Evolutionary conservation across 1,140 invertebrate genomes (phyloP), one percentile per base, ranked within the genome.

Genomic region (Eufriesea mexicana): DNA sequence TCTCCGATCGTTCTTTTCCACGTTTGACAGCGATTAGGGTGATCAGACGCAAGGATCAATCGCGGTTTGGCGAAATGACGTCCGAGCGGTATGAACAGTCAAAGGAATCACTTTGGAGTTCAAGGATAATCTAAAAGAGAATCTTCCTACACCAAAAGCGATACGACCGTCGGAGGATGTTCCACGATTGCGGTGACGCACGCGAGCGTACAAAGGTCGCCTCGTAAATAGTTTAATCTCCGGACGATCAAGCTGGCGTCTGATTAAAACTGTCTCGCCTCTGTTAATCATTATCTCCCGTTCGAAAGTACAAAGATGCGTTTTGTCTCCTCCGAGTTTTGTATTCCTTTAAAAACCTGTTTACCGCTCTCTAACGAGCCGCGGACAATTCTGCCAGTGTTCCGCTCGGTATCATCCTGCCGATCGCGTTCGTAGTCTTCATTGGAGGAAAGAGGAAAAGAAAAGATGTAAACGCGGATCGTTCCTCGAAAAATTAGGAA

Each of bases 201-300:
- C 74, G 74, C 74, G 47, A 76, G n/a, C 47, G 74, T 76, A 51
- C 74, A 76, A 47, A 76, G 74, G 74, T 76, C 74, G 74, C 20
- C 47, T 76, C 74, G 74, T 64, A 76, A 76, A 76, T 76, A 76
- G 74, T 76, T 76, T 64, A 76, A 76, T 76, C 74, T 49, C 20
- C n/a, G 74, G 59, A n/a, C 59, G 59, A 76, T 76, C 74, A 76
- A 64, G 71, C 71, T 18, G 59, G 59, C 51, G 71, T 42, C 71
- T 57, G 71, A 73, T 73, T 73, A 73, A 73, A 73, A 71, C 68
- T 71, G 68, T 71, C 68, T 71, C 71, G 71, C 28, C 71, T 59
- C 54, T 59, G 54, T 61, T 45, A 74, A 74, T 59, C 74, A 49
- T 45, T 76, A 64, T 76, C 74, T 76, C 57, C 45, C 59, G 59